Base-by-base conservation (phyloP, 2,113 vertebrate genomes). In the Malaclemys terrapin region DNA sequence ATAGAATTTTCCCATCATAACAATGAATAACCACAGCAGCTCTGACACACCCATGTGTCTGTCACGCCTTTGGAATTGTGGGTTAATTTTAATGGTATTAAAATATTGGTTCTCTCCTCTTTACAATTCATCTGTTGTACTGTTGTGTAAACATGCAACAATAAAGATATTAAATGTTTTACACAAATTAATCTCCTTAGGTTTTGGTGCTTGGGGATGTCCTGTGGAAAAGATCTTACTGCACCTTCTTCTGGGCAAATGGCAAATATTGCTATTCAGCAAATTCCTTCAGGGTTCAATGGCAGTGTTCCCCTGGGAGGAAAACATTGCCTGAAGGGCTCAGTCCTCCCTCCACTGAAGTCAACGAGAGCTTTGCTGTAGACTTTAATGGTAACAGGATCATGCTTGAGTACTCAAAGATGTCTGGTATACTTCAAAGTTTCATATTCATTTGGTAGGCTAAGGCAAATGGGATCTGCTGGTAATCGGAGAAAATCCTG, bases 401-500 rank as follows among this genome's bases (percentile, higher is more conserved):
- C 62, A 69, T 19, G 59, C 62, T 35, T n/a, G 35, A 69, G 14
- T n/a, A 35, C 62, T 69, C 62, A n/a, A 20, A 69, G 62, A 69
- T 4, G 62, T 69, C 62, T 69, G 62, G 62, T n/a, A 7, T 45
- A 76, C 38, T 76, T 76, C 9, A 42, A 76, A 25, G 38, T 76
- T 76, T 11, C 38, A 12, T 76, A 22, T 76, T 24, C 22, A 24
- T 45, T 76, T 11, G 5, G 22, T 76, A 76, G 38, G 72, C 72
- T 11, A 42, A 6, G 72, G 72, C 72, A 76, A 24, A 24, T 42
- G 24, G 22, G 42, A 45, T 45, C 38, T 9, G 10, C 24, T 75
- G 38, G 14, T 14, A 3, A 0, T 22, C 10, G 4, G 59, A 56
- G 19, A 91, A 24, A 10, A 0, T 35, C 16, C 13, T n/a, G 16